Evolutionary conservation across 2,888 invertebrate species (phyloP).

Genomic region (Caenorhabditis sp.): DNA sequence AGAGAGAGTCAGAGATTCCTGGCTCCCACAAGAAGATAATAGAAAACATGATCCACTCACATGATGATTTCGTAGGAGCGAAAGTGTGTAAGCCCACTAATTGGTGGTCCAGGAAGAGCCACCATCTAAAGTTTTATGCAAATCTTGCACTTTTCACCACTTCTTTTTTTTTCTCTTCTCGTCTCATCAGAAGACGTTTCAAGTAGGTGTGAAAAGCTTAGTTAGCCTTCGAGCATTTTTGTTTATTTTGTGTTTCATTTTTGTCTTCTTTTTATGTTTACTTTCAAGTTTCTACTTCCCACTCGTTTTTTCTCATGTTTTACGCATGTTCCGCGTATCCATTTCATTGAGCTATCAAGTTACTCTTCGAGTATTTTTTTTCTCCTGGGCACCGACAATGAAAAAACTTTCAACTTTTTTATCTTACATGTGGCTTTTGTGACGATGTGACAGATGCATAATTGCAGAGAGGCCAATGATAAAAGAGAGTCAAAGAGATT

Average conservation of each 20-base stretch:
- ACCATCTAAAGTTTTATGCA: conserved; percentile 16
- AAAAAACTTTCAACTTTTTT: conserved; percentile 32
- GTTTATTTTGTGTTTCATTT: conserved; percentile 52
- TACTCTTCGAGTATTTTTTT: conserved; percentile 16
- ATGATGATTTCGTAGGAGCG: conserved; percentile 18
- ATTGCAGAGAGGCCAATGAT: conserved; percentile 21
- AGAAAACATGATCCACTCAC: conserved; percentile 9
- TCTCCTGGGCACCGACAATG: background rate
- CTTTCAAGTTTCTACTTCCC: conserved; percentile 24
- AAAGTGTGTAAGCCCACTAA: conserved; percentile 23
- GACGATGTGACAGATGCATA: conserved; percentile 24
- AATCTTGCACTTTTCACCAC: conserved; percentile 1
- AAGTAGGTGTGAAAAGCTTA: conserved; percentile 54
- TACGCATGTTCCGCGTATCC: conserved; percentile 36
- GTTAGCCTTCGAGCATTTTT: conserved; percentile 24
- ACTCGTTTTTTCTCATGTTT: conserved; percentile 48
- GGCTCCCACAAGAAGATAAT: background rate
- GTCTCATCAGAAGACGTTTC: background rate
- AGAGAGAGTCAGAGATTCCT: too few relatives aligned
- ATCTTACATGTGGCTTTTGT: too few relatives aligned
- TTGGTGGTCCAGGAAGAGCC: conserved; percentile 20
- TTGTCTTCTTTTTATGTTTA: conserved; percentile 17
- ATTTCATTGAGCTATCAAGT: conserved; percentile 50
- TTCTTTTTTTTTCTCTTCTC: background rate
- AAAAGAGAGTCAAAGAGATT: conserved; percentile 33